Base-by-base conservation (phyloP, 92 coral and sea anemone genomes). In the Phenganax subtilis region DNA sequence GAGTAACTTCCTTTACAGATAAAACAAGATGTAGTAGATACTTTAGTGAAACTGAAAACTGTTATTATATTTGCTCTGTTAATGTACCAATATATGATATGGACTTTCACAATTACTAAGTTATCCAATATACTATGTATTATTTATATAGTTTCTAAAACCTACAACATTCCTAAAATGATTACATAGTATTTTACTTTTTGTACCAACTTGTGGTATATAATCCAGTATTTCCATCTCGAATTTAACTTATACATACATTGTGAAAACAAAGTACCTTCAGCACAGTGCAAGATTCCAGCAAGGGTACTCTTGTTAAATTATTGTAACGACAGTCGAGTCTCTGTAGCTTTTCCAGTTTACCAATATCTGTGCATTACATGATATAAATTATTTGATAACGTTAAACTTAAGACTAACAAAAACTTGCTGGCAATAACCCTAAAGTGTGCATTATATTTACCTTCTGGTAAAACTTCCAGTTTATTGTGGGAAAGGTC, bases 291-390 rank as follows among this genome's bases (percentile, higher is more conserved):
- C 97, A 92, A 17, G 90, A 85, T 12, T 83, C 82, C 68, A 96
- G 82, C 17, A 82, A 64, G 12, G 99, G 99, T 10, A 96, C 88
- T 61, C 75, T 71, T 12, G 88, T 82, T n/a, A 96, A 86, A 25
- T 87, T 85, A 77, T 96, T 92, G 75, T 92, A 88, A 28, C 93
- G 85, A 84, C 99, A 96, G 77, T 96, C 99, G 66, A 96, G 77
- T 69, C 99, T 89, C 72, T 90, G 93, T 70, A 96, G 82, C 30
- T 81, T 84, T 55, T 75, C 85, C 63, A 89, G 78, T n/a, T 78
- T 84, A 55, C 92, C 93, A 74, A 92, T 57, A 54, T 72, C 97
- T 94, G 47, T 37, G 5, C 47, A 37, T 37, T 37, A 37, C 47
- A 37, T 37, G 2, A 37, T 37, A 37, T 37, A 37, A 37, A 37